These are phyloP conservation scores for Mamestra brassicae DNA, from an alignment of 2,888 invertebrate species.

Conservation along the genomic window DNA sequence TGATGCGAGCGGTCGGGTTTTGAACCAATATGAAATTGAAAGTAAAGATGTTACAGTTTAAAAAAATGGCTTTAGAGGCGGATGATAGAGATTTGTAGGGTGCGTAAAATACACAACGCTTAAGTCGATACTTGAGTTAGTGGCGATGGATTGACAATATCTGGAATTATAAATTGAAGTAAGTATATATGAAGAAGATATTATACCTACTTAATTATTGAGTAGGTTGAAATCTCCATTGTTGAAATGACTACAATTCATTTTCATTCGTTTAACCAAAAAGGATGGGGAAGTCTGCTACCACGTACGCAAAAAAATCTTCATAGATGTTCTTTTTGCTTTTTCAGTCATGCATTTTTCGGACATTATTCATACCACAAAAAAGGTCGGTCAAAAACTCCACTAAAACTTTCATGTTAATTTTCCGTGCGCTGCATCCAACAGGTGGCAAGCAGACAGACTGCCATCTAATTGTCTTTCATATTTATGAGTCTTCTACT, in stretches of 20 bases:
- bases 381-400: not conserved
- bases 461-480: slow-evolving; percentile 77
- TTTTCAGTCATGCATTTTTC: slow-evolving; percentile 6
- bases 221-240: no score
- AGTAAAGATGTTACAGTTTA: not conserved
- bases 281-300: no score
- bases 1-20: not conserved
- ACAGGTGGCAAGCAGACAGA: slow-evolving; percentile 78
- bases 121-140: no score
- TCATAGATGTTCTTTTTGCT: not conserved
- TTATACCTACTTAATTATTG: no score
- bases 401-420: slow-evolving; percentile 45
- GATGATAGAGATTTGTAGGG: no score
- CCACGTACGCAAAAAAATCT: not conserved
- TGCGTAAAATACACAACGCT: no score
- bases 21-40: not conserved
- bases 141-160: no score
- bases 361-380: slow-evolving; percentile 20
- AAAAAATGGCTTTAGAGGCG: not conserved
- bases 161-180: no score
- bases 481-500: slow-evolving; percentile 78
- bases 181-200: no score
- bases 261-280: not conserved
- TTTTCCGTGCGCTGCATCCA: slow-evolving; percentile 56
- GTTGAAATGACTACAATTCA: no score